phyloP scores from a whole-genome alignment of 2,797 vertebrate species.

The Sebastiscus tertius region DNA sequence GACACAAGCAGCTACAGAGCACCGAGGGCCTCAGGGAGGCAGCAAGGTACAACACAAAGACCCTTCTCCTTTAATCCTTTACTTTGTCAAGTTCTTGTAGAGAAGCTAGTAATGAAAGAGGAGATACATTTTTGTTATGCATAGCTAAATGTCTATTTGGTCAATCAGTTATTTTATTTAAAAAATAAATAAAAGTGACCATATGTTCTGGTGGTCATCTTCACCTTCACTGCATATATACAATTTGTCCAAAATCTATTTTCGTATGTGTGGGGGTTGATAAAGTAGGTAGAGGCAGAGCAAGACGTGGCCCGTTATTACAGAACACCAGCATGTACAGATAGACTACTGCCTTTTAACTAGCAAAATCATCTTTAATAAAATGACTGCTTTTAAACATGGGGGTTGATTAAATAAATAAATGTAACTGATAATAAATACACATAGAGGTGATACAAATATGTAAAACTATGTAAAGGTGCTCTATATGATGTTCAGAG shows the following conservation, averaged over 20 bases:
- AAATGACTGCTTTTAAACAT: not conserved
- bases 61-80: not conserved
- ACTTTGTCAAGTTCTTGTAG: not conserved
- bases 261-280: not conserved
- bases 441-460: not conserved
- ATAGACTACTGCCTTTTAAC: not conserved
- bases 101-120: not conserved
- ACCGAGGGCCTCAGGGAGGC: constrained; percentile 58
- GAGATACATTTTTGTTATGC: not conserved
- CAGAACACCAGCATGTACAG: not conserved
- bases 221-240: not conserved
- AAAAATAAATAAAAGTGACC: not conserved
- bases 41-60: constrained; percentile 68
- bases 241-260: not conserved
- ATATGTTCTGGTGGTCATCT: not conserved
- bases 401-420: not conserved
- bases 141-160: not conserved
- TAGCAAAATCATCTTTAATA: not conserved
- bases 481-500: no score
- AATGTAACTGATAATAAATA: not conserved
- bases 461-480: not conserved
- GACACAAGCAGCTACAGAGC: constrained; percentile 63
- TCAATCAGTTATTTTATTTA: not conserved
- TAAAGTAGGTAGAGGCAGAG: not conserved
- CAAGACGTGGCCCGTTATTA: not conserved